phyloP scores from a whole-genome alignment of 2,888 invertebrate genomes.

The Drosophila kanekoi region DNA sequence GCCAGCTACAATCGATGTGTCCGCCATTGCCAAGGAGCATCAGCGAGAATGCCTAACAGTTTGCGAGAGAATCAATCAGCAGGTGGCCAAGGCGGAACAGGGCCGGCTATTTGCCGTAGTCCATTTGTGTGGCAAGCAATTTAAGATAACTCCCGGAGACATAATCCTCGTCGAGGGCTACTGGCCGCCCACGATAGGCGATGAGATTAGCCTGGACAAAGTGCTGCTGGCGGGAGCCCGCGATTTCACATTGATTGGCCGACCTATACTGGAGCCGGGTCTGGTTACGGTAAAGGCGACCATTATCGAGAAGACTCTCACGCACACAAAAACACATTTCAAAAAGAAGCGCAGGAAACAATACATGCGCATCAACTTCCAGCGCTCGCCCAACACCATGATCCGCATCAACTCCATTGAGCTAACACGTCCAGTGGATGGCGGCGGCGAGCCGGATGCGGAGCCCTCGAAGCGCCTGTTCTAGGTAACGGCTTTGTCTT shows the following conservation, averaged over 20 bases:
- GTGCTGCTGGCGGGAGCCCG: slow-evolving; percentile 91
- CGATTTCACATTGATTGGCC: slow-evolving; percentile 93
- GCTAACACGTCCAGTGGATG: slow-evolving; percentile 85
- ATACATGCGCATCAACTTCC: slow-evolving; percentile 90
- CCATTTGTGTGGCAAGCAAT: slow-evolving; percentile 93
- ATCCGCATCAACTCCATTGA: slow-evolving; percentile 91
- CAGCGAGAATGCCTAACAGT: slow-evolving; percentile 67
- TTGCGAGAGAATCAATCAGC: slow-evolving; percentile 78
- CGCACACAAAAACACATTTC: slow-evolving; percentile 92
- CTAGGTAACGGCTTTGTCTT: slow-evolving; percentile 37
- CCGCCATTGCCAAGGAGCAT: slow-evolving; percentile 59
- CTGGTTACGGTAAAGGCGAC: slow-evolving; percentile 92
- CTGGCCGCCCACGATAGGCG: slow-evolving; percentile 93
- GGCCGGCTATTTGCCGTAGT: slow-evolving; percentile 90
- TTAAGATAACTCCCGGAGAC: slow-evolving; percentile 94
- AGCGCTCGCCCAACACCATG: slow-evolving; percentile 89
- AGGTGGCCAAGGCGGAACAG: slow-evolving; percentile 67
- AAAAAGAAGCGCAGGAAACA: slow-evolving; percentile 92
- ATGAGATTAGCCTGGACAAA: slow-evolving; percentile 92
- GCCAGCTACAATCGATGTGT: slow-evolving; percentile 29
- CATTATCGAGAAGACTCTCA: slow-evolving; percentile 92
- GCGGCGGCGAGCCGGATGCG: slow-evolving; percentile 15
- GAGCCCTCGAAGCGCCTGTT: slow-evolving; percentile 58
- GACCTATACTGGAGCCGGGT: slow-evolving; percentile 91
- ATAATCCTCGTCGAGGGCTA: slow-evolving; percentile 92